Evolutionary conservation across 1,140 invertebrate species (phyloP), one percentile per base, ranked within the genome.

Genomic region (Chrysomallon squamiferum): DNA sequence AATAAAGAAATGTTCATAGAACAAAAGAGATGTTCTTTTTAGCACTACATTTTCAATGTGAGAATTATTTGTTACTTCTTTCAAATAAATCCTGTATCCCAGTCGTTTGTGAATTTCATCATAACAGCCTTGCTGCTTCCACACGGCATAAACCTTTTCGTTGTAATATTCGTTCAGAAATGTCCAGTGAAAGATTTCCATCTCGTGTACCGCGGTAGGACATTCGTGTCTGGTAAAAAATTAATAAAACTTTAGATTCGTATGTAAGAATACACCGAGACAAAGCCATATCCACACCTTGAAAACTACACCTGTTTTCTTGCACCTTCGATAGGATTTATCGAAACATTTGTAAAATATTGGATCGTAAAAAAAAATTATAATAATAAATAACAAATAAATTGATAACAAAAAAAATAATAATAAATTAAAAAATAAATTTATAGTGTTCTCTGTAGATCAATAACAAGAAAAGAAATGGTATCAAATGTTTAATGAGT

Each of bases 181-280:
- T 27, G 60, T 62, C 60, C 60, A 62, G 45, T 62, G 60, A 22
- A 47, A 62, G 0, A n/a, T 49, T 43, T 32, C 27, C 60, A 62
- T 49, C 45, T 62, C 60, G 11, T 25, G 20, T 29, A 52, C 15
- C 22, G 60, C 60, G 15, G 60, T 62, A 4, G 60, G 60, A 20
- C 60, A 62, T 27, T 62, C 25, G 27, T 62, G 25, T 38, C 60
- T 62, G 20, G 0, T 18, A 20, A 13, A n/a, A 29, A 32, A 32
- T 22, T 7, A 27, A 50, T 50, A 50, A 43, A 43, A n/a, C 11
- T 43, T 11, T 13, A n/a, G n/a, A 11, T 43, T 43, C 11, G 11
- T 43, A 13, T 11, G n/a, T 43, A 43, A 13, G n/a, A n/a, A n/a
- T n/a, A n/a, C n/a, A n/a, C n/a, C n/a, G n/a, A n/a, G n/a, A n/a